Conservation (phyloP, 2,113 vertebrate species). For the Bos javanicus region DNA sequence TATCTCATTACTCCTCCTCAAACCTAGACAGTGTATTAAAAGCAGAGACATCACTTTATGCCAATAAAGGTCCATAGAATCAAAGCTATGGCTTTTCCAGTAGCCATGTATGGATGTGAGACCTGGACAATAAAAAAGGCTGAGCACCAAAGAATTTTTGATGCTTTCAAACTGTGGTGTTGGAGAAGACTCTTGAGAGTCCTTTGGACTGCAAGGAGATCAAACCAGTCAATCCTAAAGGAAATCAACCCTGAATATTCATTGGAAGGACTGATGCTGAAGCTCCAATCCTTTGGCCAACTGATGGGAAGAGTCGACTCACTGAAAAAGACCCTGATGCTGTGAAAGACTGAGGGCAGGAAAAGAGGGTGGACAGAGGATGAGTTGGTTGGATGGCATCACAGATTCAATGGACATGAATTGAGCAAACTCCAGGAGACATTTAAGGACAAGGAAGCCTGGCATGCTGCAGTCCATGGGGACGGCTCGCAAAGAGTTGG, state of each 20-base stretch:
- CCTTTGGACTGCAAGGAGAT: neutral
- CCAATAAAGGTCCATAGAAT: neutral
- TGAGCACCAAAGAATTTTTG: neutral
- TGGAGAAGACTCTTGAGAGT: neutral
- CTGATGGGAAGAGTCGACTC: neutral
- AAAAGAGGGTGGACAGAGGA: neutral
- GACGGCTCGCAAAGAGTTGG: neutral
- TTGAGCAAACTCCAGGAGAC: neutral
- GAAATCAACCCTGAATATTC: neutral
- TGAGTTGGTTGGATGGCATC: neutral
- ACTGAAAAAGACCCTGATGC: neutral
- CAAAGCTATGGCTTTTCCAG: neutral
- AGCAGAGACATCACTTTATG: neutral
- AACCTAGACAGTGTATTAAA: too few relatives aligned
- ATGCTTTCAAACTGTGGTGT: neutral
- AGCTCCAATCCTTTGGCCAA: neutral
- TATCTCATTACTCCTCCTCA: neutral
- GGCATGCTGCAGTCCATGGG: neutral
- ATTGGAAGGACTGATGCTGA: neutral
- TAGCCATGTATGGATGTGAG: neutral
- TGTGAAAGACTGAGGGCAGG: neutral
- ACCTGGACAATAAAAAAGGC: neutral
- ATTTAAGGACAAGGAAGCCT: neutral
- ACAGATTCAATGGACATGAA: neutral
- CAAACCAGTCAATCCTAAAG: neutral